These are phyloP conservation scores for Nemapogon koenigi DNA, from an alignment of 2,888 invertebrate species.

Conservation along the genomic window DNA sequence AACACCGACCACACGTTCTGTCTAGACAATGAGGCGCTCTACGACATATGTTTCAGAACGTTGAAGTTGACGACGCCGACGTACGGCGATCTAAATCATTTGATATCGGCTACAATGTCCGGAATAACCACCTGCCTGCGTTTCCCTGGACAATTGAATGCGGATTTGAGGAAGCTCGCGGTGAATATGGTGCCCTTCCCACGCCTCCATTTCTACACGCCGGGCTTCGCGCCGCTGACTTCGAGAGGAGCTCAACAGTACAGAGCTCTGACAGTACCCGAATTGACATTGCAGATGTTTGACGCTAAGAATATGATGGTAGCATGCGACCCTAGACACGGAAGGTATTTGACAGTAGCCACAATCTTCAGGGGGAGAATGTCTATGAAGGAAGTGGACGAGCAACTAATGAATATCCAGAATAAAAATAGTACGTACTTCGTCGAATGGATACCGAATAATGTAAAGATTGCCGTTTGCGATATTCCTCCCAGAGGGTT, in stretches of 20 bases:
- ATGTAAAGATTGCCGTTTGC: slow-evolving; percentile 80
- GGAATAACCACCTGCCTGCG: slow-evolving; percentile 83
- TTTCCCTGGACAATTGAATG: slow-evolving; percentile 61
- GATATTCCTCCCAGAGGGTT: slow-evolving; percentile 78
- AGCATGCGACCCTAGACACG: slow-evolving; percentile 90
- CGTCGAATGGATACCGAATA: slow-evolving; percentile 83
- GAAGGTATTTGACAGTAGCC: slow-evolving; percentile 87
- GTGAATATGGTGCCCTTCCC: slow-evolving; percentile 71
- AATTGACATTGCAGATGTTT: slow-evolving; percentile 72
- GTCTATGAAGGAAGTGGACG: slow-evolving; percentile 93
- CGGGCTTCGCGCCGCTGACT: slow-evolving; percentile 71
- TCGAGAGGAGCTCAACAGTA: slow-evolving; percentile 88
- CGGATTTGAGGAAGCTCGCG: slow-evolving; percentile 48
- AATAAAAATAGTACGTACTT: slow-evolving; percentile 81
- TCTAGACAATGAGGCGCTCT: slow-evolving; percentile 74
- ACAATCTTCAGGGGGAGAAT: slow-evolving; percentile 89
- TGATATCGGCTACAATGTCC: slow-evolving; percentile 86
- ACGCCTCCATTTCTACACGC: slow-evolving; percentile 62
- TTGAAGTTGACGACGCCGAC: slow-evolving; percentile 77
- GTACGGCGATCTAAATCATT: slow-evolving; percentile 82
- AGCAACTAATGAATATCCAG: slow-evolving; percentile 78
- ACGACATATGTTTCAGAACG: slow-evolving; percentile 82
- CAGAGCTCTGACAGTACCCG: slow-evolving; percentile 88
- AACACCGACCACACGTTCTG: slow-evolving; percentile 73
- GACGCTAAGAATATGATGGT: slow-evolving; percentile 86